A percentile compares a stretch with the other conserved stretches of the same genome.
Conservation (phyloP, 1,140 invertebrate species). For the Popillia japonica region DNA sequence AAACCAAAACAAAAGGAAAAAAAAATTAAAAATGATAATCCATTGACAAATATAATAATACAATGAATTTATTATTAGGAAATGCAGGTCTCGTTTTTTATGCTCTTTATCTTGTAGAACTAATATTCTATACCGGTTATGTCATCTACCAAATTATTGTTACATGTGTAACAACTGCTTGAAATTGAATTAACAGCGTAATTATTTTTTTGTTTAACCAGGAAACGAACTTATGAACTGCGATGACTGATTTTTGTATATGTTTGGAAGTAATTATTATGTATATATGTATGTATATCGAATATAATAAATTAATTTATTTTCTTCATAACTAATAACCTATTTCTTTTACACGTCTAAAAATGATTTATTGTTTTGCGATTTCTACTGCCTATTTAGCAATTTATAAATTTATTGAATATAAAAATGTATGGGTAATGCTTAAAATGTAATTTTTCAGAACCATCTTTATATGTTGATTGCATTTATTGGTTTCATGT, state of each 20-base stretch:
- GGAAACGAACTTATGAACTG: neutral
- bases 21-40: slow-evolving; percentile 59
- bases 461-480: neutral
- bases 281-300: slow-evolving; percentile 32
- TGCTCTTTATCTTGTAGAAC: slow-evolving; percentile 40
- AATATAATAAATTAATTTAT: slow-evolving; percentile 20
- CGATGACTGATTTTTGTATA: slow-evolving; percentile 33
- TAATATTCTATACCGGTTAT: slow-evolving; percentile 5
- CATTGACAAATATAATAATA: slow-evolving; percentile 61
- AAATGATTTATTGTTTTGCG: neutral
- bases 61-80: slow-evolving; percentile 61
- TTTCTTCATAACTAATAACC: neutral
- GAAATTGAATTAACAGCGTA: slow-evolving; percentile 5
- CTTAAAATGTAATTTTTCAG: neutral
- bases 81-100: slow-evolving; percentile 40
- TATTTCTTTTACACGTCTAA: neutral
- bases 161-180: neutral
- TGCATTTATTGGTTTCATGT: slow-evolving; percentile 7
- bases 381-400: too few species aligned
- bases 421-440: neutral
- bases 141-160: slow-evolving; percentile 8
- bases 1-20: slow-evolving; percentile 48
- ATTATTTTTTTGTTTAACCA: neutral
- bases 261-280: slow-evolving; percentile 17
- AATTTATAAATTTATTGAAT: too few species aligned